Evolutionary conservation across 1,140 invertebrate genomes (phyloP).

Genomic region (Trachymyrmex cornetzi): DNA sequence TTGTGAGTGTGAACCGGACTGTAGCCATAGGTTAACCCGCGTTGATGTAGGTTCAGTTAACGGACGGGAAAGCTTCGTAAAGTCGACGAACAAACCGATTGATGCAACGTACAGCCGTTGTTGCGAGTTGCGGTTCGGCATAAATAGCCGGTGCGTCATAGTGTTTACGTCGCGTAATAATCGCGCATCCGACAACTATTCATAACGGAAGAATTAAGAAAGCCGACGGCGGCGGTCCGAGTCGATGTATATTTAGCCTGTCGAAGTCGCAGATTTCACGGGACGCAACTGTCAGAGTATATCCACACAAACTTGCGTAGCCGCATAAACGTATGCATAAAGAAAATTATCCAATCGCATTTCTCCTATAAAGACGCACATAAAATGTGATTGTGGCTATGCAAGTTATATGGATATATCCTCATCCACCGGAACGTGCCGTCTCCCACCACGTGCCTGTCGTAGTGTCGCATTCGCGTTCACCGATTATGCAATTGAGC

Average conservation of each 20-base stretch:
- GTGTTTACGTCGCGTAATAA: slow-evolving; percentile 1
- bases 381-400: too few relatives aligned
- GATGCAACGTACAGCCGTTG: not conserved
- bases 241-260: not conserved
- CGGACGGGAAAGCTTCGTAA: not conserved
- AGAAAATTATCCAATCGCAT: too few relatives aligned
- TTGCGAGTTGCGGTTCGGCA: not conserved
- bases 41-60: not conserved
- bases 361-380: too few relatives aligned
- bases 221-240: not conserved
- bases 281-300: not conserved
- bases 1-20: not conserved
- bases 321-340: too few relatives aligned
- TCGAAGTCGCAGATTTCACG: slow-evolving; percentile 23
- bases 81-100: not conserved
- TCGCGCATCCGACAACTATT: not conserved
- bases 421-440: not conserved
- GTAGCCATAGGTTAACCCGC: too few relatives aligned
- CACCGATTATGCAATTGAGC: slow-evolving; percentile 25
- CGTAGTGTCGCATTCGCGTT: not conserved
- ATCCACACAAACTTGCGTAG: too few relatives aligned
- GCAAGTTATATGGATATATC: too few relatives aligned
- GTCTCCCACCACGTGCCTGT: not conserved
- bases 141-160: not conserved
- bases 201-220: not conserved